Conservation (phyloP, 2,888 invertebrate genomes). For the Cantharis rustica region DNA sequence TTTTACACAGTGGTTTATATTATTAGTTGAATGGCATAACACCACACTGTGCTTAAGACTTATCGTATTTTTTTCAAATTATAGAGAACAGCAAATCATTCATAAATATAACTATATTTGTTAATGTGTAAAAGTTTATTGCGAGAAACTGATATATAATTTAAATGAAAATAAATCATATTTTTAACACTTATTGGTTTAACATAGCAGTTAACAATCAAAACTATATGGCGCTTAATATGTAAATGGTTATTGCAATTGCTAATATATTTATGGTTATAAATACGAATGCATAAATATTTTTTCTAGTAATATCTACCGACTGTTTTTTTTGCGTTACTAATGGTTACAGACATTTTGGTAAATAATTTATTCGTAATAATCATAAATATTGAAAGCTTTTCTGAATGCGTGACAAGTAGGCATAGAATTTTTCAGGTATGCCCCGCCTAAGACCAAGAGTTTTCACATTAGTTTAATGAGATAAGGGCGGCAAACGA, state of each 20-base stretch:
- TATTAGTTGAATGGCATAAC: not conserved
- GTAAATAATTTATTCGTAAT: not conserved
- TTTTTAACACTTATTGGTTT: not conserved
- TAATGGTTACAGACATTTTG: not conserved
- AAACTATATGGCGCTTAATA: not conserved
- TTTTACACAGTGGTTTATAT: not conserved
- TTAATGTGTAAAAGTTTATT: not conserved
- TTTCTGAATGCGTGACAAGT: conserved; percentile 45
- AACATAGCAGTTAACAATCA: not conserved
- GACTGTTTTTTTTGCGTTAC: not conserved
- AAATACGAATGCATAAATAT: not conserved
- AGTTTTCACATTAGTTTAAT: conserved; percentile 51
- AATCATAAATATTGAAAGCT: not conserved
- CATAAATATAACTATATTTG: not conserved
- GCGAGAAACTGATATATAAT: not conserved
- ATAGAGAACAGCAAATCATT: not conserved
- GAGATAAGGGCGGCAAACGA: conserved; percentile 46
- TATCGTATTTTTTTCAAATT: too few relatives aligned
- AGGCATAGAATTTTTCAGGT: conserved; percentile 45
- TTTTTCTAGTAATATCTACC: not conserved
- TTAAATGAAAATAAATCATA: not conserved
- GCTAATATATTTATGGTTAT: not conserved
- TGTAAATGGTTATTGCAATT: not conserved
- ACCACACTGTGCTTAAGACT: not conserved
- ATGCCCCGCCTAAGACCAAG: conserved; percentile 49